Conservation (phyloP, 2,797 vertebrate species). For the Coracias cyanogaster region DNA sequence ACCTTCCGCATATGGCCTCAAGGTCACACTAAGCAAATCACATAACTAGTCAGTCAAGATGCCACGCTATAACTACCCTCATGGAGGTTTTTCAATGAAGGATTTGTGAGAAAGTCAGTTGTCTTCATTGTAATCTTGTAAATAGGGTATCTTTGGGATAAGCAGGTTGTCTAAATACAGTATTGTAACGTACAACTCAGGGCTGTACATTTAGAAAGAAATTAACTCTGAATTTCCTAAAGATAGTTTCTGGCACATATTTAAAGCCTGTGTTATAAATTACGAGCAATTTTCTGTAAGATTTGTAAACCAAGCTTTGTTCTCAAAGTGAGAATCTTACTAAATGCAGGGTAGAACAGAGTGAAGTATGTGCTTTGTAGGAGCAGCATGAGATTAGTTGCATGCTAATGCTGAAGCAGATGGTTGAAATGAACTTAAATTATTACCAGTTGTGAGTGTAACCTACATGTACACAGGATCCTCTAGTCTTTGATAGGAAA, state of each 20-base stretch:
- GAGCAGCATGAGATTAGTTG: not conserved
- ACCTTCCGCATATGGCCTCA: not conserved
- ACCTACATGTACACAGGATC: not conserved
- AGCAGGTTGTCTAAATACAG: not conserved
- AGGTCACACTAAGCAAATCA: not conserved
- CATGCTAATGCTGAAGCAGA: not conserved
- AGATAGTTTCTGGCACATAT: not conserved
- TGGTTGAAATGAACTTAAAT: not conserved
- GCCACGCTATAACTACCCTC: fast-evolving
- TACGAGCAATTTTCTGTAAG: not conserved
- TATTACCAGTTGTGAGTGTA: not conserved
- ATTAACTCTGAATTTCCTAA: not conserved
- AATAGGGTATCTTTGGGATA: not conserved
- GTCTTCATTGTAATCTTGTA: not conserved
- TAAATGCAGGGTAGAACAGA: not conserved
- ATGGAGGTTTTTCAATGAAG: not conserved
- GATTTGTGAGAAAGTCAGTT: not conserved
- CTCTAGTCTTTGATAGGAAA: not conserved
- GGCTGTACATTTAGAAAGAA: not conserved
- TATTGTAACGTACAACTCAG: not conserved
- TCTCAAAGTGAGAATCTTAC: not conserved
- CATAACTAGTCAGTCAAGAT: not conserved
- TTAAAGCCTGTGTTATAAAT: not conserved
- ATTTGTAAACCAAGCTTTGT: not conserved
- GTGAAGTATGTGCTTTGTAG: not conserved